A percentile compares a stretch with the other conserved stretches of the same genome.
Evolutionary conservation across 1,140 invertebrate genomes (phyloP).

Genomic region (Venturia canescens): DNA sequence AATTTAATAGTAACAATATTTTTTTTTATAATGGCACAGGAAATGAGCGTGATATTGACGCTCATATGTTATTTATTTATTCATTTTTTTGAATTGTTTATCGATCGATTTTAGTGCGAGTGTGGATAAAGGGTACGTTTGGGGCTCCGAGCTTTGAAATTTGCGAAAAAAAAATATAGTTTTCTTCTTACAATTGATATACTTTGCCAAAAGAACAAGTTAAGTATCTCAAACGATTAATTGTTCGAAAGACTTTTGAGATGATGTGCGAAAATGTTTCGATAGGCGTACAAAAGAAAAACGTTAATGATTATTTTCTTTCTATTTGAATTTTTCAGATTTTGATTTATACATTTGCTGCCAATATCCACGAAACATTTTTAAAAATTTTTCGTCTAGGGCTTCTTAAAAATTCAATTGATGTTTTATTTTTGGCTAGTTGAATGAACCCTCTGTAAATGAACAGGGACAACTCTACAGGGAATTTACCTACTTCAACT

Average conservation of each 20-base stretch:
- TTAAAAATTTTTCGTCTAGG: not conserved
- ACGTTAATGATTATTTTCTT: constrained; percentile 3
- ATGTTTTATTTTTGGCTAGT: constrained; percentile 16
- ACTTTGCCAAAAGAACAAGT: too few relatives aligned
- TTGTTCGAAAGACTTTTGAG: not conserved
- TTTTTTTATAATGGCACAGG: constrained; percentile 38
- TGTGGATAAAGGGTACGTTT: not conserved
- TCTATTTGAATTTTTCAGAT: not conserved
- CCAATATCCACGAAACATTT: too few relatives aligned
- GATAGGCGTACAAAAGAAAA: not conserved
- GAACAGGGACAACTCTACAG: constrained; percentile 24
- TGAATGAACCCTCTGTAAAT: not conserved
- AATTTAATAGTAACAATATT: constrained; percentile 21
- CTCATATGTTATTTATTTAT: not conserved
- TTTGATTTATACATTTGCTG: too few relatives aligned
- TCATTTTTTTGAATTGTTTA: not conserved
- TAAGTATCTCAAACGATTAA: not conserved
- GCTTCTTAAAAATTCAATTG: not conserved
- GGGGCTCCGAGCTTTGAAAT: not conserved
- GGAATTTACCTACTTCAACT: constrained; percentile 57
- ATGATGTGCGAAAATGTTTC: not conserved
- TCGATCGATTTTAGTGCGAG: not conserved
- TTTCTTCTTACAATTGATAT: not conserved
- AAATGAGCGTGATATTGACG: constrained; percentile 26
- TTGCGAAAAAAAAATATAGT: not conserved